These are phyloP conservation scores for Cydia amplana DNA, from an alignment of 1,140 invertebrate genomes.

Conservation along the genomic window DNA sequence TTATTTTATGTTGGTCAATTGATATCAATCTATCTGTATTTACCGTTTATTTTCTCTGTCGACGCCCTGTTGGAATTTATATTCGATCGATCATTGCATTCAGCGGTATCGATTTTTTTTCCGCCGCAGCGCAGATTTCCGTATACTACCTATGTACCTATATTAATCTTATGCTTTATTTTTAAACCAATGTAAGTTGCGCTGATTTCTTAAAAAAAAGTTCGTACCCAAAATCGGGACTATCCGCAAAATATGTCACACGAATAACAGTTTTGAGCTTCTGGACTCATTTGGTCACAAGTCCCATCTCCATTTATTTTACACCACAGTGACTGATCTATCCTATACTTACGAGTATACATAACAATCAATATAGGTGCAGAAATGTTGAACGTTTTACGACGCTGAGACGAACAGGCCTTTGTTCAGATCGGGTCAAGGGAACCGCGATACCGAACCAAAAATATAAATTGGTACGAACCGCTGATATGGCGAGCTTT, in stretches of 20 bases:
- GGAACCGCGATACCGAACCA: slow-evolving; percentile 35
- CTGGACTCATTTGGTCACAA: too few relatives aligned
- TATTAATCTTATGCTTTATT: not conserved
- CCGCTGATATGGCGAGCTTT: slow-evolving; percentile 38
- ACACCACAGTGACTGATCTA: not conserved
- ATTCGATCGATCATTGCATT: slow-evolving; percentile 30
- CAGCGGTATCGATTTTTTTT: slow-evolving; percentile 13
- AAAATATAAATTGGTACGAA: slow-evolving; percentile 37
- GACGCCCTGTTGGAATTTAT: slow-evolving; percentile 24
- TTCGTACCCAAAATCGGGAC: too few relatives aligned
- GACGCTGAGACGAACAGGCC: slow-evolving; percentile 27
- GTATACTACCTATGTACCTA: not conserved
- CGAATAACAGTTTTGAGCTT: too few relatives aligned
- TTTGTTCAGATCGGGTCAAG: slow-evolving; percentile 37
- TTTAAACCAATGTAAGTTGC: too few relatives aligned
- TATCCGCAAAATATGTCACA: not conserved
- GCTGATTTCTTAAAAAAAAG: too few relatives aligned
- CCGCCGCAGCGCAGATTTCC: not conserved
- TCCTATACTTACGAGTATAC: not conserved
- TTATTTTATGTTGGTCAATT: slow-evolving; percentile 18
- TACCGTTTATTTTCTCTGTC: slow-evolving; percentile 40
- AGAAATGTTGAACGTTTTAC: slow-evolving; percentile 24
- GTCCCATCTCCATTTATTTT: not conserved
- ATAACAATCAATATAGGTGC: not conserved
- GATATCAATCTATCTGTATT: slow-evolving; percentile 41